Evolutionary conservation across 2,888 invertebrate species (phyloP), one percentile per base, ranked within the genome.

Genomic region (Gortyna flavago): DNA sequence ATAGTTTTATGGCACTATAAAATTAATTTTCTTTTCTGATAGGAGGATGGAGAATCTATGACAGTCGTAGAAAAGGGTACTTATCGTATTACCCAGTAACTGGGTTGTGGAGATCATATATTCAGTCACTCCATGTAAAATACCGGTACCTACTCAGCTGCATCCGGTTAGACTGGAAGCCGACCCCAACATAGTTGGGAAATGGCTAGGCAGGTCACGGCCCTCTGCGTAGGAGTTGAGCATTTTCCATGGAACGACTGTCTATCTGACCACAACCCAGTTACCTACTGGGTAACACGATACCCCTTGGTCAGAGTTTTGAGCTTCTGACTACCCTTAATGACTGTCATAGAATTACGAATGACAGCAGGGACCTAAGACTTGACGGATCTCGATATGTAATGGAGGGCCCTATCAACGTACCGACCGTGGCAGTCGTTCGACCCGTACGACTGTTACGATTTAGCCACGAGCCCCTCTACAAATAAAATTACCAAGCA

Each of bases 1-100:
- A 54, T 51, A 62, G 67, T 76, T 80, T 67, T 73, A 80, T 35
- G 59, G 59, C 25, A 61, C 32, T 41, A 61, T 74, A 65, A 74
- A 62, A 59, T 70, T 13, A 38, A 80, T 76, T 21, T 41, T 54
- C 16, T 41, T 62, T 57, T 41, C 9, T 51, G 18, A 72, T 41
- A 68, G 16, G 32, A 44, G 51, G 25, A 48, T 54, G 3, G 11
- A 83, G 71, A 81, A 70, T 35, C 35, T 6, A 4, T 35, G 35
- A 35, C 35, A 35, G 35, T 35, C 35, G 35, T 35, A 5, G n/a
- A n/a, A n/a, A n/a, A n/a, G n/a, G n/a, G n/a, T n/a, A n/a, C n/a
- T n/a, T n/a, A n/a, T n/a, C 35, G 35, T 35, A 5, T 35, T 35
- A 35, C 35, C 35, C 35, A 35, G 35, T 35, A 35, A 35, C 35